These are phyloP conservation scores for Anoplophora glabripennis DNA, from an alignment of 1,140 invertebrate species.

Conservation along the genomic window DNA sequence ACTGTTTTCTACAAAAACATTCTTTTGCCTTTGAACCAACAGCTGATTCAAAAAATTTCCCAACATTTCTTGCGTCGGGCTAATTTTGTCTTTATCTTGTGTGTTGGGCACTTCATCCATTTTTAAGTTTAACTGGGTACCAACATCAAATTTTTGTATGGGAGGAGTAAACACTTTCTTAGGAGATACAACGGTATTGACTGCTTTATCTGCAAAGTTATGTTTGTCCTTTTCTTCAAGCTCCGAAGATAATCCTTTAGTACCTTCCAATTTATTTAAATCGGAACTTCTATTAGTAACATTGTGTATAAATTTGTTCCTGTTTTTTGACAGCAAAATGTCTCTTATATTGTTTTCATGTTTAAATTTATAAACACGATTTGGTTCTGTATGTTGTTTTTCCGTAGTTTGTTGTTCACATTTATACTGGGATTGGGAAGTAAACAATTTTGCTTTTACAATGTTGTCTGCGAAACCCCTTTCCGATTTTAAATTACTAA, in stretches of 20 bases:
- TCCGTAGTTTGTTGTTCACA: not conserved
- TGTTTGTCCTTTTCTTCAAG: too few species aligned
- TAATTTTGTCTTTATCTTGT: constrained; percentile 2
- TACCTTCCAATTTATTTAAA: too few species aligned
- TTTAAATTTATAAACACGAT: constrained; percentile 3
- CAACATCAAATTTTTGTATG: constrained; percentile 24
- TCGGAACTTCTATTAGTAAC: too few species aligned
- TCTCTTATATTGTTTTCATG: not conserved
- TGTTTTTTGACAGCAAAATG: constrained; percentile 10
- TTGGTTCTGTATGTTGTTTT: not conserved
- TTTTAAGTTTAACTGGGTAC: constrained; percentile 22
- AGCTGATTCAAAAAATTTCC: constrained; percentile 30
- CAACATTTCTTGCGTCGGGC: constrained; percentile 19
- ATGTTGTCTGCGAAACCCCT: constrained; percentile 51
- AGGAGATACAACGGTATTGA: not conserved
- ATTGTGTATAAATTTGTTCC: constrained; percentile 7
- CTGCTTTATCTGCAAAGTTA: not conserved
- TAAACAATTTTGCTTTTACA: constrained; percentile 29
- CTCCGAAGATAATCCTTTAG: too few species aligned
- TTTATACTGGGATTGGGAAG: not conserved
- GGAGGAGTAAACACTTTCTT: not conserved
- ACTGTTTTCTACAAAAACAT: constrained; percentile 21
- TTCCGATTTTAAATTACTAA: constrained; percentile 54
- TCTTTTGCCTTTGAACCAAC: constrained; percentile 16
- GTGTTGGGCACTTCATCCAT: constrained; percentile 10